Evolutionary conservation across 2,113 vertebrate species (phyloP).

Genomic region (Acrocephalus arundinaceus): DNA sequence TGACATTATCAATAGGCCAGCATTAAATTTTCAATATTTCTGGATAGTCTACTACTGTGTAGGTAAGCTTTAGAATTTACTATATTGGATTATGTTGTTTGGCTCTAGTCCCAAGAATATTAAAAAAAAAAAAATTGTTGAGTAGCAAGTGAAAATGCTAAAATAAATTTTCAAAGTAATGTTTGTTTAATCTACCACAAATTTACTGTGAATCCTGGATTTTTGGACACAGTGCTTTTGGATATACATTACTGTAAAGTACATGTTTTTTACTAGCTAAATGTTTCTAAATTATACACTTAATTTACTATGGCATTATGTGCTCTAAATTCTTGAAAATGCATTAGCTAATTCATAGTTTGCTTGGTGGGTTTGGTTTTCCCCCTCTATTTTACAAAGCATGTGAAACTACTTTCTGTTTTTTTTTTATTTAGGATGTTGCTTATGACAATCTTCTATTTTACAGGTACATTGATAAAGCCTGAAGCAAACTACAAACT

Average conservation of each 20-base stretch:
- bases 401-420: background rate
- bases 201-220: background rate
- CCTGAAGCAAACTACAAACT: background rate
- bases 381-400: background rate
- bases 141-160: background rate
- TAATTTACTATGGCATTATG: background rate
- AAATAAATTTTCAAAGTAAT: background rate
- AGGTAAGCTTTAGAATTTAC: background rate
- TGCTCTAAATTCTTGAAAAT: background rate
- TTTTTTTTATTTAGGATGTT: background rate
- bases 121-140: background rate
- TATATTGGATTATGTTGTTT: background rate
- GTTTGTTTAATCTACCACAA: background rate
- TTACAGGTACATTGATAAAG: conserved; percentile 13
- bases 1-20: background rate
- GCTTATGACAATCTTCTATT: background rate
- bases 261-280: background rate
- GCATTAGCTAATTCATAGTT: background rate
- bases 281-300: background rate
- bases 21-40: background rate
- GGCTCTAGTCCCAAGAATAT: background rate
- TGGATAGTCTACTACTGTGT: background rate
- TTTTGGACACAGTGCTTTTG: background rate
- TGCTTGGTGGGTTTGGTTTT: background rate
- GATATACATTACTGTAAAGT: background rate